These are phyloP conservation scores for Peromyscus eremicus DNA, from an alignment of 2,797 vertebrate genomes.

Conservation along the genomic window DNA sequence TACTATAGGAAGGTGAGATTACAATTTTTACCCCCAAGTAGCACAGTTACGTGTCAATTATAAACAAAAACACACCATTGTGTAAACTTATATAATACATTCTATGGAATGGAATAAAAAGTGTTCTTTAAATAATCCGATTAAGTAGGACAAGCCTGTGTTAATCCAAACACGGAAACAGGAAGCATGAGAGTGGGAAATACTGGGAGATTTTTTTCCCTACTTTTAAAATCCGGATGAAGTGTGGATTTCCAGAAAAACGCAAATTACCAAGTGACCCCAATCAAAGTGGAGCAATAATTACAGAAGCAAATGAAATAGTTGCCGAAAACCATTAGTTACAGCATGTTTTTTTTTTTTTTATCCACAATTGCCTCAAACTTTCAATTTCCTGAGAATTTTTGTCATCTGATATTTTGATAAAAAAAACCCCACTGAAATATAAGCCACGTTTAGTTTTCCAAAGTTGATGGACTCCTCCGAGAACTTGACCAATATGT, in stretches of 20 bases:
- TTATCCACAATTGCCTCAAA: not conserved
- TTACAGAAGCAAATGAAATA: not conserved
- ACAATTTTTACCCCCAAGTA: not conserved
- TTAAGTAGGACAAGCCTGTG: not conserved
- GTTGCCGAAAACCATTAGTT: not conserved
- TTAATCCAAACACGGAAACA: fast-evolving
- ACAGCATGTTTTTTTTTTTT: no score
- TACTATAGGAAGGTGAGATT: not conserved
- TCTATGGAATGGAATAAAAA: not conserved
- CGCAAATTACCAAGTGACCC: not conserved
- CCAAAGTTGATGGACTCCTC: not conserved
- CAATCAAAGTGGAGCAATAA: not conserved
- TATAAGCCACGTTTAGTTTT: not conserved
- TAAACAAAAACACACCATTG: not conserved
- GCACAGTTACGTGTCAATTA: not conserved
- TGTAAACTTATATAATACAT: not conserved
- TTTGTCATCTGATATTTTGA: not conserved
- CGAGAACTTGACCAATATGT: not conserved
- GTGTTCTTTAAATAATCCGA: not conserved
- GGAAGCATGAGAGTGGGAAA: not conserved
- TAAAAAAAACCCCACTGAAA: not conserved
- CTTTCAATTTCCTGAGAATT: not conserved
- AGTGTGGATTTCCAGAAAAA: not conserved
- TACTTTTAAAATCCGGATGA: not conserved
- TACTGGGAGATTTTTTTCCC: not conserved